These are phyloP conservation scores for Pristionchus exspectatus DNA, from an alignment of 2,888 invertebrate genomes.

Conservation along the genomic window DNA sequence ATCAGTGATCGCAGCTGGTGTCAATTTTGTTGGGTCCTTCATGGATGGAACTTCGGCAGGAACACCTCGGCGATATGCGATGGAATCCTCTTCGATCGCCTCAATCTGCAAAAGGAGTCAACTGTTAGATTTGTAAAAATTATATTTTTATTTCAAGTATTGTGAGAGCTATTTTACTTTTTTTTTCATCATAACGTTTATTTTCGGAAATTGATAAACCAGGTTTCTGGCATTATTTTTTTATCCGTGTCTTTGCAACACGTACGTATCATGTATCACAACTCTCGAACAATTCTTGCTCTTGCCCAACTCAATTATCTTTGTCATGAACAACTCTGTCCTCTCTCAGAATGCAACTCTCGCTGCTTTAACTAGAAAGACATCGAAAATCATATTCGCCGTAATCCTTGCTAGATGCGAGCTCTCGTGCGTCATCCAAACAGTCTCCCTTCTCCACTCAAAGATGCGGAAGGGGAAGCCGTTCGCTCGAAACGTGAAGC, in stretches of 20 bases:
- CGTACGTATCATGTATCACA: neutral
- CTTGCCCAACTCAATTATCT: neutral
- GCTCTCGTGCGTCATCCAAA: neutral
- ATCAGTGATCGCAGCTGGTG: conserved; percentile 33
- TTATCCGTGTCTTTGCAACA: neutral
- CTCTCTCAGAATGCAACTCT: neutral
- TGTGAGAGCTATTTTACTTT: neutral
- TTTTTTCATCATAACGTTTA: too few species aligned
- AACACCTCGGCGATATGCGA: conserved; percentile 43
- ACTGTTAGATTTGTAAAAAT: too few species aligned
- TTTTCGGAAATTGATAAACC: too few species aligned
- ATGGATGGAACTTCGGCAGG: conserved; percentile 31
- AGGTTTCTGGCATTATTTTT: too few species aligned
- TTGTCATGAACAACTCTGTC: neutral
- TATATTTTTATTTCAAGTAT: too few species aligned
- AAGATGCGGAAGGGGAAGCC: neutral
- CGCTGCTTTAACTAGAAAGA: neutral
- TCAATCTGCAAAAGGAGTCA: neutral
- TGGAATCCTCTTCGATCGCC: conserved; percentile 54
- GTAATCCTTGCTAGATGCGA: neutral
- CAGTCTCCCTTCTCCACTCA: neutral
- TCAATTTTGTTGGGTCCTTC: conserved; percentile 23
- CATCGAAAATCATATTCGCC: neutral
- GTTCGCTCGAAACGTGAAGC: neutral
- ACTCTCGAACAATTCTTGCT: too few species aligned